phyloP scores from a whole-genome alignment of 2,113 vertebrate species.

The Burhinus oedicnemus region DNA sequence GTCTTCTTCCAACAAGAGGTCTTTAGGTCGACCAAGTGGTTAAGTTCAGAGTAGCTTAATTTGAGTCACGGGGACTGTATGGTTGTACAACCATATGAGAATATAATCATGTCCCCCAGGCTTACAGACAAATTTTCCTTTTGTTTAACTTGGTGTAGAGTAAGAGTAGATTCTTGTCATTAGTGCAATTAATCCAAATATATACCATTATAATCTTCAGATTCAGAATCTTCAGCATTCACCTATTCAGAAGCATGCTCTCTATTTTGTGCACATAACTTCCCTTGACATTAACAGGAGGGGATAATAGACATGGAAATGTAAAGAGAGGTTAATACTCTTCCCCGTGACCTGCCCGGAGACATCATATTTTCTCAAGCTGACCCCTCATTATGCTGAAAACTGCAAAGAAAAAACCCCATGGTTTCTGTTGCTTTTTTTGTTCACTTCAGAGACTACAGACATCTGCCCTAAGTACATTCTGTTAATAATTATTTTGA shows the following conservation, averaged over 20 bases:
- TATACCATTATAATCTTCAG: constrained; percentile 1
- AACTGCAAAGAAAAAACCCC: constrained; percentile 39
- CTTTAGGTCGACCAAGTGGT: neutral
- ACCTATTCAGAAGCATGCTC: constrained; percentile 37
- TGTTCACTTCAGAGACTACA: constrained; percentile 38
- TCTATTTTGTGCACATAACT: constrained; percentile 47
- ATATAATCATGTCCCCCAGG: neutral
- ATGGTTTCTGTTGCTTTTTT: constrained; percentile 29
- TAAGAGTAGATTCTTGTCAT: neutral
- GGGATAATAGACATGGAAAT: constrained; percentile 60
- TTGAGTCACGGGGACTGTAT: neutral
- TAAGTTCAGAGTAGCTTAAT: neutral
- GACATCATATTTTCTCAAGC: constrained; percentile 56
- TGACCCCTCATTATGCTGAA: constrained; percentile 45
- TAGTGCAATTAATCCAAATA: constrained; percentile 38
- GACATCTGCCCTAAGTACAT: constrained; percentile 43
- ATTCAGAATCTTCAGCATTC: neutral
- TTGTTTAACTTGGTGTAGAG: neutral
- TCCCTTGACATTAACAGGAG: constrained; percentile 57
- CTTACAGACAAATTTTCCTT: neutral
- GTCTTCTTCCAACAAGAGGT: neutral
- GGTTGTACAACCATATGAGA: neutral
- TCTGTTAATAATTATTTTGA: constrained; percentile 53
- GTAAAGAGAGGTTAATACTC: constrained; percentile 68
- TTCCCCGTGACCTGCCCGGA: constrained; percentile 39